Percentiles rank a stretch among this genome's conserved stretches.
These are phyloP conservation scores for Drosophila sucinea DNA, from an alignment of 1,140 invertebrate genomes.

Conservation along the genomic window DNA sequence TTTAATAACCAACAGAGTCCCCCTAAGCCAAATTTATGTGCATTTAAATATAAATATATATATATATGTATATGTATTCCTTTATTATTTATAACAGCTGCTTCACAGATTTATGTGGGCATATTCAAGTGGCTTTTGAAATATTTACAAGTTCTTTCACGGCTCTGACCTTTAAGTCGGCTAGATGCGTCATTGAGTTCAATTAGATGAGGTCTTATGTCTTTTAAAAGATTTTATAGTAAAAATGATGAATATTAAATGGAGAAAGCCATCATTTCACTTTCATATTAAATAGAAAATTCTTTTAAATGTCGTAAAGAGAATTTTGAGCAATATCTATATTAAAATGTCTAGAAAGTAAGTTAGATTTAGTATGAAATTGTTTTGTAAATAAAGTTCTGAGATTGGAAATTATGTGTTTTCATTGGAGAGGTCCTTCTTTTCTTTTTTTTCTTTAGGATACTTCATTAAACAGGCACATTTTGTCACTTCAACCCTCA, in stretches of 20 bases:
- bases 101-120: slow-evolving; percentile 49
- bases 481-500: too few relatives aligned
- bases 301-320: too few relatives aligned
- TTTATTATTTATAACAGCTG: slow-evolving; percentile 80
- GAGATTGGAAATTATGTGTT: too few relatives aligned
- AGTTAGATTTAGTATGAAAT: too few relatives aligned
- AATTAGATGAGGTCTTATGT: not conserved
- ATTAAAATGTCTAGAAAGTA: too few relatives aligned
- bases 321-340: too few relatives aligned
- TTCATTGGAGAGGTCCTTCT: too few relatives aligned
- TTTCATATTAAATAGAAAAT: not conserved
- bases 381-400: too few relatives aligned
- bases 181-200: slow-evolving; percentile 15
- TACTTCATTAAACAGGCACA: too few relatives aligned
- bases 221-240: not conserved
- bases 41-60: slow-evolving; percentile 61
- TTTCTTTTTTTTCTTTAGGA: too few relatives aligned
- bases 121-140: slow-evolving; percentile 55
- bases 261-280: not conserved
- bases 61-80: slow-evolving; percentile 48
- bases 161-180: slow-evolving; percentile 3
- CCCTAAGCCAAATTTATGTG: slow-evolving; percentile 68
- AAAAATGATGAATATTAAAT: not conserved
- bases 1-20: slow-evolving; percentile 75
- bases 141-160: slow-evolving; percentile 46